Evolutionary conservation across 2,113 vertebrate species (phyloP), one percentile per base, ranked within the genome.

Genomic region (Orycteropus afer): DNA sequence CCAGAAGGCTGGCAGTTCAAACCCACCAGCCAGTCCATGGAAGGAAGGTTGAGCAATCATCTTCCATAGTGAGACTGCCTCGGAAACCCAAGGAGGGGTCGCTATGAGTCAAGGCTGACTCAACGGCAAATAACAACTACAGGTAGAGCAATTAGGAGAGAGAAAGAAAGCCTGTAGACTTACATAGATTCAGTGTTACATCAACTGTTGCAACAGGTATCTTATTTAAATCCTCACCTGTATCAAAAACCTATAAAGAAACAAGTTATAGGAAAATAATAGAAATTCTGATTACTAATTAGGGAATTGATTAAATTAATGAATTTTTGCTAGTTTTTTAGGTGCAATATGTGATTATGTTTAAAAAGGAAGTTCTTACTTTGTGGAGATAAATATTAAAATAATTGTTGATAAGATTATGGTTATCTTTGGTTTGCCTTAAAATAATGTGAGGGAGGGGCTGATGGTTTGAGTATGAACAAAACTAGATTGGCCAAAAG

Each of bases 281-380:
- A 45, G 13, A 79, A 86, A 93, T 80, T n/a, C 29, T 89, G 55
- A 95, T 59, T 78, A 10, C 13, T 63, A 20, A 93, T 20, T 82
- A 20, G 73, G 7, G 15, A 34, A 57, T 74, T 84, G 61, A 82
- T 73, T 79, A 82, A 17, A 55, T 45, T 90, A 85, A 95, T 40
- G 55, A 59, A 47, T 90, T 55, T 22, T 67, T 69, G 3, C 77
- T 96, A 78, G 51, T 74, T 40, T 95, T 95, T 63, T 77, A 82
- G 10, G 18, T 47, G 37, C 79, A 57, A 89, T 45, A 87, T 15
- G 34, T 82, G 17, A 34, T 86, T 45, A 32, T n/a, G 12, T 51
- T 57, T 93, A 15, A 55, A 78, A 76, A 73, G 25, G 15, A 91
- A 89, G 7, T 27, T 3, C 15, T 67, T 77, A 17, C 51, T 80